Conservation (phyloP, 2,888 invertebrate genomes). For the Agrenia bidenticulata region DNA sequence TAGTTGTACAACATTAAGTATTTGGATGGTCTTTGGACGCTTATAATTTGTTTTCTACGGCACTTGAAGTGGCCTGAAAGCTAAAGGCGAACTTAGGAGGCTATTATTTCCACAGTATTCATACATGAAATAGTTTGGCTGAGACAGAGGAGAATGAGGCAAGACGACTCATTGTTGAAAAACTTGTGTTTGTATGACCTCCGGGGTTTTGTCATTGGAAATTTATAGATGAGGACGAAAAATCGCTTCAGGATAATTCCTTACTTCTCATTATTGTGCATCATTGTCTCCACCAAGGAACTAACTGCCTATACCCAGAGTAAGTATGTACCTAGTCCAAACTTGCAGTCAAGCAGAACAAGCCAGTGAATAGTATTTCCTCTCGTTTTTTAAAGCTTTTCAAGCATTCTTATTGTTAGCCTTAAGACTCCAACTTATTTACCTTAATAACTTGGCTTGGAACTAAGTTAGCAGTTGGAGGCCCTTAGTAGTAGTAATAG, state of each 20-base stretch:
- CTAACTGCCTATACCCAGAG: neutral
- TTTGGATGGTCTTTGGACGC: too few relatives aligned
- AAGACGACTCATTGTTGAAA: slow-evolving; percentile 44
- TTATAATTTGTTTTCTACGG: too few relatives aligned
- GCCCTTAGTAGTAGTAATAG: too few relatives aligned
- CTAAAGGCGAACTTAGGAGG: slow-evolving; percentile 7
- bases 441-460: slow-evolving; percentile 3
- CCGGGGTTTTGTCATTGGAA: slow-evolving; percentile 53
- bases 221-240: slow-evolving; percentile 53
- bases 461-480: too few relatives aligned
- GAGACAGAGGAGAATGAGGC: slow-evolving; percentile 1
- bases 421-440: slow-evolving; percentile 2
- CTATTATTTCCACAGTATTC: slow-evolving; percentile 8
- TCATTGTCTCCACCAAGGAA: slow-evolving; percentile 19
- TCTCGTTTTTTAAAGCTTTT: neutral
- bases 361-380: neutral
- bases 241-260: slow-evolving; percentile 46
- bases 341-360: neutral
- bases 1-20: too few relatives aligned
- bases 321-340: too few relatives aligned
- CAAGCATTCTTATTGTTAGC: slow-evolving; percentile 7
- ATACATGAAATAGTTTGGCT: slow-evolving; percentile 6
- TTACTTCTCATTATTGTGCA: slow-evolving; percentile 30
- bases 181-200: slow-evolving; percentile 49
- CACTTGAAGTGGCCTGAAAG: neutral